A percentile compares a stretch with the other conserved stretches of the same genome.
These are phyloP conservation scores for Macrophya alboannulata DNA, from an alignment of 2,888 invertebrate species.

Conservation along the genomic window DNA sequence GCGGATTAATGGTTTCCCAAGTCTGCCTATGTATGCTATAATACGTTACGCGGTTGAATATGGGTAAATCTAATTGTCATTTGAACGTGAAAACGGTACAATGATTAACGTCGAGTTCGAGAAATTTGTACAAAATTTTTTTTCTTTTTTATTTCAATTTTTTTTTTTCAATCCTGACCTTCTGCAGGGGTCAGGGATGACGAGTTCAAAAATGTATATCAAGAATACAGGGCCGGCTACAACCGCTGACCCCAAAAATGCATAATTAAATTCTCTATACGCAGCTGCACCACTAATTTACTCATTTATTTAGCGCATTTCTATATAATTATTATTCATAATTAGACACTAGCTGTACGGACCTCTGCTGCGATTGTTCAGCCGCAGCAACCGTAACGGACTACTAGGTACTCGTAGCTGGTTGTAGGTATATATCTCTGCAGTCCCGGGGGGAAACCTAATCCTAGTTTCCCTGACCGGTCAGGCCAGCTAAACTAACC, in stretches of 20 bases:
- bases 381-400: constrained; percentile 6
- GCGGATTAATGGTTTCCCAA: constrained; percentile 6
- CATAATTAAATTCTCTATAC: not conserved
- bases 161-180: not conserved
- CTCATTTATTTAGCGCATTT: not conserved
- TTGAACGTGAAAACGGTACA: constrained; percentile 2
- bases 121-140: not conserved
- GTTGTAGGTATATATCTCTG: not conserved
- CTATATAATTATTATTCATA: constrained; percentile 14
- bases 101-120: not conserved
- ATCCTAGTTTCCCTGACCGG: not conserved
- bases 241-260: not conserved
- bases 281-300: not conserved
- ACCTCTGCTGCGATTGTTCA: not conserved
- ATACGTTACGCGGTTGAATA: not conserved
- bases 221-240: not conserved
- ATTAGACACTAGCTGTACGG: not conserved
- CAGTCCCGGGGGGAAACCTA: constrained; percentile 17
- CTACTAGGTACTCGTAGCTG: not conserved
- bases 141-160: not conserved
- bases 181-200: not conserved
- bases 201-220: not conserved
- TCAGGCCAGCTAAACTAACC: constrained; percentile 11
- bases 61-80: constrained; percentile 2
- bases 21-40: not conserved